These are phyloP conservation scores for Drosophila obscura DNA, from an alignment of 1,140 invertebrate genomes.

Conservation along the genomic window DNA sequence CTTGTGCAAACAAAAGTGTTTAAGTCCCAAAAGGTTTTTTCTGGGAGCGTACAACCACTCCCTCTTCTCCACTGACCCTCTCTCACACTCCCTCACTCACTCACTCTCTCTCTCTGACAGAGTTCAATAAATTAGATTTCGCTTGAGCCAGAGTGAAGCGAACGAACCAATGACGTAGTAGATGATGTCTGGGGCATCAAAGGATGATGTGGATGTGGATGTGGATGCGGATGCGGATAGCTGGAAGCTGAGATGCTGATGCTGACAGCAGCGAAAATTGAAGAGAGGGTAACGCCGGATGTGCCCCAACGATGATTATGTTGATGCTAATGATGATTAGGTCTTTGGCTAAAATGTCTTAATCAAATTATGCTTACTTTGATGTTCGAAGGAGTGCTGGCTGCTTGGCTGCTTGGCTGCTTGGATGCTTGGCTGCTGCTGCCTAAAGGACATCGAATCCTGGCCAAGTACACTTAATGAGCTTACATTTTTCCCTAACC, in stretches of 20 bases:
- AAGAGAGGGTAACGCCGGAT: constrained; percentile 36
- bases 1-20: constrained; percentile 72
- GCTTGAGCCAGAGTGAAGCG: constrained; percentile 36
- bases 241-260: constrained; percentile 14
- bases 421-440: constrained; percentile 7
- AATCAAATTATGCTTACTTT: constrained; percentile 83
- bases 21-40: constrained; percentile 72
- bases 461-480: constrained; percentile 78
- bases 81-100: constrained; percentile 12
- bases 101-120: constrained; percentile 28
- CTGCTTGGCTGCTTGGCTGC: constrained; percentile 13
- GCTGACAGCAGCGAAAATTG: constrained; percentile 46
- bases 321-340: constrained; percentile 82
- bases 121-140: constrained; percentile 77
- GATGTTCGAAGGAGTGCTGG: constrained; percentile 59
- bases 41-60: constrained; percentile 10
- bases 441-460: constrained; percentile 44
- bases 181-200: constrained; percentile 67
- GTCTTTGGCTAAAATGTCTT: constrained; percentile 82
- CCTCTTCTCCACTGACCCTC: not conserved
- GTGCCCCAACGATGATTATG: constrained; percentile 67
- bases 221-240: constrained; percentile 6
- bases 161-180: constrained; percentile 63
- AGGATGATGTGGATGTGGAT: constrained; percentile 47
- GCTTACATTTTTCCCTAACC: constrained; percentile 65